Percentiles rank a stretch among this genome's conserved stretches.
These are phyloP conservation scores for Echiichthys vipera DNA, from an alignment of 2,797 vertebrate genomes.

Conservation along the genomic window DNA sequence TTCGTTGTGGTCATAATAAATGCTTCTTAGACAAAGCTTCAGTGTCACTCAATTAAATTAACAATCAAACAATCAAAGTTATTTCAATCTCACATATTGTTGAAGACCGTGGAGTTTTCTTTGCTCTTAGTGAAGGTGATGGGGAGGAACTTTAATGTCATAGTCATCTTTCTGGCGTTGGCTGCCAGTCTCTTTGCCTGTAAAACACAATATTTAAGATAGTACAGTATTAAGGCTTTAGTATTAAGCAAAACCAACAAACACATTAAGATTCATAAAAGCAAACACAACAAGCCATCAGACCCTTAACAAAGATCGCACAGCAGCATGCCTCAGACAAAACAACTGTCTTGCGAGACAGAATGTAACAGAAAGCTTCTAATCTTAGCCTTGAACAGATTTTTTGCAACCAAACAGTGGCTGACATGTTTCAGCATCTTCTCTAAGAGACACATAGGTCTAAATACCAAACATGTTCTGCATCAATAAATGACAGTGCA, in stretches of 20 bases:
- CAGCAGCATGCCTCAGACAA: conserved; percentile 14
- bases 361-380: conserved; percentile 18
- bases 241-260: not conserved
- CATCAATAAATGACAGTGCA: conserved; percentile 49
- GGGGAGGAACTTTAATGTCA: conserved; percentile 90
- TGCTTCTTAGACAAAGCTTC: too few relatives aligned
- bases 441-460: conserved; percentile 35
- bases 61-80: too few relatives aligned
- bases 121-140: conserved; percentile 90
- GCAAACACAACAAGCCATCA: not conserved
- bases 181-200: conserved; percentile 86
- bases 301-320: conserved; percentile 16
- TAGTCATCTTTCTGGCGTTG: conserved; percentile 84
- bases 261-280: not conserved
- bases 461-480: conserved; percentile 51
- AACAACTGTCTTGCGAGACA: conserved; percentile 20
- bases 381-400: conserved; percentile 21
- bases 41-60: too few relatives aligned
- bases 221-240: not conserved
- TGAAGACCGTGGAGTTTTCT: conserved; percentile 92
- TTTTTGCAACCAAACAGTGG: conserved; percentile 18
- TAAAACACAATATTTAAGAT: conserved; percentile 14
- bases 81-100: conserved; percentile 80
- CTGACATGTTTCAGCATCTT: conserved; percentile 52
- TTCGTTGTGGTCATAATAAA: not conserved